phyloP scores from a whole-genome alignment of 2,888 invertebrate genomes.

The Luperina testacea region DNA sequence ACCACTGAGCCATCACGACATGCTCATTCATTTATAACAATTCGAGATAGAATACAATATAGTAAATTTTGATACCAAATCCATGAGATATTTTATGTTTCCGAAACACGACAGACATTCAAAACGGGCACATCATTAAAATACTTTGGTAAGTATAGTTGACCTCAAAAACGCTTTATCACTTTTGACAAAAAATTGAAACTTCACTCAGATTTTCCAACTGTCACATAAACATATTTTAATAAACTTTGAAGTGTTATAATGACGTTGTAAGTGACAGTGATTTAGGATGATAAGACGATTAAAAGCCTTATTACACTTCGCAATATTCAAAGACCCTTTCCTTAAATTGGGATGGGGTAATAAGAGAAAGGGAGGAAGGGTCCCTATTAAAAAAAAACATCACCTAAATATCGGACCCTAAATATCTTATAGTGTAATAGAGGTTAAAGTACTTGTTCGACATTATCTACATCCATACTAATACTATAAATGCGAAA shows the following conservation, averaged over 20 bases:
- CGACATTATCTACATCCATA: neutral
- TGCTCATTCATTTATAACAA: neutral
- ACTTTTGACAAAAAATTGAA: neutral
- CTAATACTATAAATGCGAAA: too few relatives aligned
- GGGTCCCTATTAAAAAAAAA: neutral
- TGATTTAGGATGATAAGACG: neutral
- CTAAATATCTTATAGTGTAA: neutral
- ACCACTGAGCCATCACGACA: too few relatives aligned
- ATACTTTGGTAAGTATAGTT: neutral
- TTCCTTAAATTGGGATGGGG: neutral
- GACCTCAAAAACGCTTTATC: neutral
- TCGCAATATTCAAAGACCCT: neutral
- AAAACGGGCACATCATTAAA: neutral
- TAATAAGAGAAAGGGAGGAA: neutral
- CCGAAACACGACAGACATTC: neutral
- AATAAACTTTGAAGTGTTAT: neutral
- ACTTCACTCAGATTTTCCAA: neutral
- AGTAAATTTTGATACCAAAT: neutral
- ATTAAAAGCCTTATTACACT: neutral
- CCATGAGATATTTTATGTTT: neutral
- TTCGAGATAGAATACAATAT: neutral
- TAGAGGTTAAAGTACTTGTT: neutral
- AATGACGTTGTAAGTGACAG: neutral
- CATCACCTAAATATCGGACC: neutral
- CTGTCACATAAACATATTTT: neutral